Evolutionary conservation across 2,797 vertebrate species (phyloP), one percentile per base, ranked within the genome.

Genomic region (Avahi laniger): DNA sequence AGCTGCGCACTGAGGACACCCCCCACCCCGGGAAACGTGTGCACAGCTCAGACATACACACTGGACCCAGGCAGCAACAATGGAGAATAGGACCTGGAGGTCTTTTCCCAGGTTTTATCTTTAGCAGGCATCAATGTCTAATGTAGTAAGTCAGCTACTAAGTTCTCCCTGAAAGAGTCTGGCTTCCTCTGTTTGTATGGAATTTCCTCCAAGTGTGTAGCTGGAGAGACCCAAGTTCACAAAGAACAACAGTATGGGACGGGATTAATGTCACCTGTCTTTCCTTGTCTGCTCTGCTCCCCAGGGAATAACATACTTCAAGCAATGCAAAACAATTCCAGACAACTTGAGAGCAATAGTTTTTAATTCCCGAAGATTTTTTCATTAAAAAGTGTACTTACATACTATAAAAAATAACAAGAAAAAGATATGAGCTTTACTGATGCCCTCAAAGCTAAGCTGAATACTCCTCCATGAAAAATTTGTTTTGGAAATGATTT

Each of bases 111-210:
- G 98, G 98, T 99, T 99, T 99, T 99, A 99, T 99, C 99, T 99
- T 98, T 97, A 96, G 93, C 96, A 98, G 98, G 98, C 99, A 99
- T 99, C 99, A 99, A 98, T 97, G 97, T 97, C 98, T 97, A 98
- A 98, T 85, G 97, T 96, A 98, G 98, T 98, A 97, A 99, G 98
- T 99, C 94, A 95, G 98, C 98, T 98, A 98, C 98, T 98, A 98
- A 98, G 99, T 99, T 98, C 99, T 99, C 99, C 98, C 98, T 98
- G 99, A 98, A 99, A 99, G 98, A 99, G 97, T 98, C 98, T 98
- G 97, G 98, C 99, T 99, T 99, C 99, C 99, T 99, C 99, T 99
- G 99, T 99, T 99, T 99, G 99, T 99, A 98, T 99, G 98, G 98
- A 98, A 99, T 99, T 99, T 99, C 99, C 99, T 99, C 98, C 98